phyloP scores from a whole-genome alignment of 2,797 vertebrate species.

The Sebastes wilsoni region DNA sequence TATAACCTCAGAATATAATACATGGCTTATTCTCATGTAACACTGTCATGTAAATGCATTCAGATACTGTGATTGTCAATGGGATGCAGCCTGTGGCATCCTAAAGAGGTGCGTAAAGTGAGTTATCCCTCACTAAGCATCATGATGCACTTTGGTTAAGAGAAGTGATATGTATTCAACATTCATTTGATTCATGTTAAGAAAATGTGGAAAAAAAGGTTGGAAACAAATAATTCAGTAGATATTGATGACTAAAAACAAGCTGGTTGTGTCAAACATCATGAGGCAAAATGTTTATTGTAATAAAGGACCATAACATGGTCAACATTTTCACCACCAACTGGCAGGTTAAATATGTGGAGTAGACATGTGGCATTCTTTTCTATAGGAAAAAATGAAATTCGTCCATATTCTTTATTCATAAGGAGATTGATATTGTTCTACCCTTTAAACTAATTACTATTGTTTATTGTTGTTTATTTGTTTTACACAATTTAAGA shows the following conservation, averaged over 20 bases:
- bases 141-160: background rate
- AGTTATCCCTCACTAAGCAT: background rate
- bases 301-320: background rate
- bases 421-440: background rate
- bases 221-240: background rate
- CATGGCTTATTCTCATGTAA: too few relatives aligned
- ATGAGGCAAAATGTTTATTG: background rate
- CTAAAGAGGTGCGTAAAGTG: too few relatives aligned
- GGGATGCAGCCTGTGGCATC: too few relatives aligned
- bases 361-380: background rate
- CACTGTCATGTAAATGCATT: too few relatives aligned
- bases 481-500: too few relatives aligned
- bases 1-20: too few relatives aligned
- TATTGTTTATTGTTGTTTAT: too few relatives aligned
- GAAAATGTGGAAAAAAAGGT: background rate
- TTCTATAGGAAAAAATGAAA: too few relatives aligned
- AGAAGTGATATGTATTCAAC: background rate
- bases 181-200: background rate
- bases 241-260: background rate
- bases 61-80: too few relatives aligned
- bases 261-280: background rate
- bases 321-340: background rate
- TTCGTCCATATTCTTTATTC: background rate
- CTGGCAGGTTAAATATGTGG: background rate
- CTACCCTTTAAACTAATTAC: too few relatives aligned